Evolutionary conservation across 1,140 invertebrate genomes (phyloP).

Genomic region (Cydia amplana): DNA sequence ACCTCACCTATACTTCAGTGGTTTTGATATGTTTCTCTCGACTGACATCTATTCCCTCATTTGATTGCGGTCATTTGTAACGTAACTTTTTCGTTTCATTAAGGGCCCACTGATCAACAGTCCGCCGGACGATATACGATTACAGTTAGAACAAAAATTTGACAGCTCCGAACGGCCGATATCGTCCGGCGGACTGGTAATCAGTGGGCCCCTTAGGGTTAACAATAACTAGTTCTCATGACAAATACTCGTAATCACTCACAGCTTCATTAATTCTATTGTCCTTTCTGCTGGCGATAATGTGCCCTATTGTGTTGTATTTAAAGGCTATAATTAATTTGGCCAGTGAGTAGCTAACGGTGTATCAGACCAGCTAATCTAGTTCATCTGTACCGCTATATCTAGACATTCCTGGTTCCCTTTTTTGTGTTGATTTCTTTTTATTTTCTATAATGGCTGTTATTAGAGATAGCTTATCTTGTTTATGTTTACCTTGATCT

Average conservation of each 20-base stretch:
- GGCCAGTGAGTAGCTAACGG: conserved; percentile 65
- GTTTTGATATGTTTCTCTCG: too few relatives aligned
- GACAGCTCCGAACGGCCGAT: too few relatives aligned
- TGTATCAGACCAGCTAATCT: conserved; percentile 62
- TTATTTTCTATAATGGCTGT: conserved; percentile 29
- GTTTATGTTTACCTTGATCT: conserved; percentile 15
- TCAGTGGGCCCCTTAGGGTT: too few relatives aligned
- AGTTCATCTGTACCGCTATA: conserved; percentile 70
- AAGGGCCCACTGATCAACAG: too few relatives aligned
- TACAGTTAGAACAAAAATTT: too few relatives aligned
- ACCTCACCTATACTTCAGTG: too few relatives aligned
- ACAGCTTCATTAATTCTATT: conserved; percentile 41
- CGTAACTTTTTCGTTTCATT: not conserved
- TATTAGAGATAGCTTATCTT: conserved; percentile 3
- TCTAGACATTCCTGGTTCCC: conserved; percentile 35
- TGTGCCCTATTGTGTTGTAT: not conserved
- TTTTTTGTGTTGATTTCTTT: conserved; percentile 26
- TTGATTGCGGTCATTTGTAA: not conserved
- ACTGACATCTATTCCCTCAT: not conserved
- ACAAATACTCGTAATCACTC: not conserved
- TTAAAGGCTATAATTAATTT: conserved; percentile 50
- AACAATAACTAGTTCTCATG: not conserved
- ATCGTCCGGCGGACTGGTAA: too few relatives aligned
- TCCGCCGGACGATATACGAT: too few relatives aligned
- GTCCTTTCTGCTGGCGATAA: conserved; percentile 32